Base-by-base conservation (phyloP, 2,113 vertebrate species). In the Phylloscopus whistleri region DNA sequence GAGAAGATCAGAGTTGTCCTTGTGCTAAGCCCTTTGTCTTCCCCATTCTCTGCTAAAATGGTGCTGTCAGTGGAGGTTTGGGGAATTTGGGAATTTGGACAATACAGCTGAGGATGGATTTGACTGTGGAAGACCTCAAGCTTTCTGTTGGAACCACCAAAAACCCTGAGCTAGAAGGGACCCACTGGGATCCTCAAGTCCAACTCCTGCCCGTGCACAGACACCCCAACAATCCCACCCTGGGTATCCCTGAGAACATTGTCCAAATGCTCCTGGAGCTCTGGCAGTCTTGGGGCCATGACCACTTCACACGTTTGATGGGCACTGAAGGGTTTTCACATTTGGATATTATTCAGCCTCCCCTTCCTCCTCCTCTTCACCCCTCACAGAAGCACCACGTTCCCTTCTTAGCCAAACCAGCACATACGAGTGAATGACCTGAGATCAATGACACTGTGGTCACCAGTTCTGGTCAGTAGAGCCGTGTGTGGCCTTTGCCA, bases 361-460 rank as follows among this genome's bases (percentile, higher is more conserved):
- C 28, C 6, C 15, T 24, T 66, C 16, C 15, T 66, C n/a, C 37
- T 73, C 35, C n/a, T 67, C 22, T 37, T 41, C 41, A 8, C 3
- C 73, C 70, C 26, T 75, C 62, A 31, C 39, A 60, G 37, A 66
- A 77, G 41, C 17, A 27, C 6, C 10, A 1, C 5, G 0, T 55
- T 79, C 44, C 59, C 48, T 69, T 39, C 64, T 13, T 19, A 33
- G 13, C 26, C 68, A 74, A 63, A 48, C 19, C 44, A 64, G 39
- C 52, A 31, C 56, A 6, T 8, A 6, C 0, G 0, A 23, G 3
- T 35, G 39, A 52, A 16, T 52, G 55, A 62, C 43, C 78, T 27
- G n/a, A 10, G 41, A 8, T 3, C 41, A 44, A 3, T 9, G 41
- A 16, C 51, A 28, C 9, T 0, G 0, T 48, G 53, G 11, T 31